phyloP scores from a whole-genome alignment of 2,888 invertebrate species.

The Leptinotarsa peninsularis region DNA sequence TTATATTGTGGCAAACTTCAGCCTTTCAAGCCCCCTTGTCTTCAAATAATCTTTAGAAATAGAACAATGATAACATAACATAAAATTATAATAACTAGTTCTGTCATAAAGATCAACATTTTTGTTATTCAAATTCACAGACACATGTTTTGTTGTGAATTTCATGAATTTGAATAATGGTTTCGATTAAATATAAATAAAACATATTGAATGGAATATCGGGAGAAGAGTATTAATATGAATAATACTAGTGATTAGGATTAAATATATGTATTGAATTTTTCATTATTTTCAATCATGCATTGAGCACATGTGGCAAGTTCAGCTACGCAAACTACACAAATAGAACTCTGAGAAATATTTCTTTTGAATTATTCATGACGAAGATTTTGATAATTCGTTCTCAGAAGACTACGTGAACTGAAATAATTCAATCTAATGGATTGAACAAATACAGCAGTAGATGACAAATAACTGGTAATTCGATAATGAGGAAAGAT shows the following conservation, averaged over 20 bases:
- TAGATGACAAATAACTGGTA: constrained; percentile 10
- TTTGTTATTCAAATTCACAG: no score
- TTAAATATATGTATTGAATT: background rate
- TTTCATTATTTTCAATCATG: background rate
- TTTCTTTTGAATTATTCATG: constrained; percentile 8
- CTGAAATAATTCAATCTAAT: background rate
- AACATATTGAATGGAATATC: no score
- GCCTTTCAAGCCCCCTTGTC: no score
- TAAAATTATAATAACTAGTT: no score
- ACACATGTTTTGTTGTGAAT: no score
- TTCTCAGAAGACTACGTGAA: constrained; percentile 13
- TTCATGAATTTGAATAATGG: no score
- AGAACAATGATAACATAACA: no score
- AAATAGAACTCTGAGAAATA: constrained; percentile 12
- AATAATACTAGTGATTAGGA: background rate
- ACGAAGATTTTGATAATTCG: constrained; percentile 13
- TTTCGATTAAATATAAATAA: no score
- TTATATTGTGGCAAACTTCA: no score
- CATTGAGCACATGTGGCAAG: background rate
- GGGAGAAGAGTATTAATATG: no score
- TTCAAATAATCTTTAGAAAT: no score
- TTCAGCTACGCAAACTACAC: background rate
- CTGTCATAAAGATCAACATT: no score
- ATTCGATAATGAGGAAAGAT: constrained; percentile 2
- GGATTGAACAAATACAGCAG: constrained; percentile 5